Conservation (phyloP, 2,113 vertebrate species). For the Turdus rufiventris region DNA sequence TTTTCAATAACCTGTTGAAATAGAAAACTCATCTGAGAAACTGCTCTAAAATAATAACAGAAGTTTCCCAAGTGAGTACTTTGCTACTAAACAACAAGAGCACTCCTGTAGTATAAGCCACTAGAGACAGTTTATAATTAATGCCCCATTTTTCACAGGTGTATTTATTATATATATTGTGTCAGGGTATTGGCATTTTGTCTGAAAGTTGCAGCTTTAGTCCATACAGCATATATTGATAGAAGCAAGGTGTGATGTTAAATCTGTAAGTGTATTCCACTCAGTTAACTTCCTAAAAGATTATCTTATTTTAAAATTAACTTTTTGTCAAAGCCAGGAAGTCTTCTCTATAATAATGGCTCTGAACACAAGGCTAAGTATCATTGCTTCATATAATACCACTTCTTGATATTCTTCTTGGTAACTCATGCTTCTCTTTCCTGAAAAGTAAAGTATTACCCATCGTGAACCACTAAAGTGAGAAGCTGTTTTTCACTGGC, state of each 20-base stretch:
- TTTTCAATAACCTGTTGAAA: constrained; percentile 30
- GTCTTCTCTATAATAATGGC: background rate
- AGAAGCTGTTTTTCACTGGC: constrained; percentile 51
- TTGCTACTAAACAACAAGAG: background rate
- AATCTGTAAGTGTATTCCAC: constrained; percentile 38
- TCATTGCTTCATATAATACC: background rate
- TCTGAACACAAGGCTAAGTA: constrained; percentile 30
- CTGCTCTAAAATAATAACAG: background rate
- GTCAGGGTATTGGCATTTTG: constrained; percentile 40
- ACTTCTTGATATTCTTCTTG: background rate
- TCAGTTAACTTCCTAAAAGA: background rate
- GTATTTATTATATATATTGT: background rate
- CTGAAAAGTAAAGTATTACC: constrained; percentile 59
- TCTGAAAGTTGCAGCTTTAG: constrained; percentile 26
- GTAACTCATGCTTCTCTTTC: constrained; percentile 23
- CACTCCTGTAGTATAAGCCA: background rate
- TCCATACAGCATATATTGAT: background rate
- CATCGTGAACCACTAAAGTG: constrained; percentile 43
- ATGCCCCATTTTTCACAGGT: background rate
- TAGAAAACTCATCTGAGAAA: constrained; percentile 15
- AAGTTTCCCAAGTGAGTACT: background rate
- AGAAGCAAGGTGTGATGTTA: background rate
- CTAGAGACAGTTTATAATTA: background rate
- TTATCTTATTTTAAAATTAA: constrained; percentile 50
- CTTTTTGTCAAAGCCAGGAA: constrained; percentile 13